Conservation (phyloP, 2,888 invertebrate genomes). For the Drosophila borealis region DNA sequence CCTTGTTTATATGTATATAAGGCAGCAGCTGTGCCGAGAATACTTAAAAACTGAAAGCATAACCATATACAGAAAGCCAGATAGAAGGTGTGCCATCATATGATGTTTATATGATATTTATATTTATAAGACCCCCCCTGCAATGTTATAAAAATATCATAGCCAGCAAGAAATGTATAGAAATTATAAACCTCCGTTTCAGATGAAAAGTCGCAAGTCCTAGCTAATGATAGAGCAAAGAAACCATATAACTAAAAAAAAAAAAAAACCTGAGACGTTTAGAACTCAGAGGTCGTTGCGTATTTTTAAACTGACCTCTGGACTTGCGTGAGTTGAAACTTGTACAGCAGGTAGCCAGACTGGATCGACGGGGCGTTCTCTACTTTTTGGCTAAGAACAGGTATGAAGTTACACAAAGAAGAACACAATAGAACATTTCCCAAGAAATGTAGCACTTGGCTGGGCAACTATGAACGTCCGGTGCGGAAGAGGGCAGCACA, state of each 20-base stretch:
- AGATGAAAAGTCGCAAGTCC: background rate
- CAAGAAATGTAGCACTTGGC: constrained; percentile 17
- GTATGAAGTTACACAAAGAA: constrained; percentile 17
- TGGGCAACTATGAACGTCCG: constrained; percentile 12
- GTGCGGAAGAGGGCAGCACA: constrained; percentile 18
- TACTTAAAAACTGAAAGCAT: background rate
- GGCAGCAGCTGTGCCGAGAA: constrained; percentile 1
- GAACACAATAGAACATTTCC: constrained; percentile 10
- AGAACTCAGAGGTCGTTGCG: constrained; percentile 3
- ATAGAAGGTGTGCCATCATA: background rate
- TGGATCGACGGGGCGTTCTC: constrained; percentile 12
- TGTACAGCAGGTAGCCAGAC: constrained; percentile 32
- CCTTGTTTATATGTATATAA: background rate
- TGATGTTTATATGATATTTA: background rate
- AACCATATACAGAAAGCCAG: background rate
- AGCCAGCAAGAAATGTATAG: background rate
- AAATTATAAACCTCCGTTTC: too few relatives aligned
- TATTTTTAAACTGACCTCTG: constrained; percentile 26
- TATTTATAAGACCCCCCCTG: constrained; percentile 11
- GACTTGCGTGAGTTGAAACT: constrained; percentile 18
- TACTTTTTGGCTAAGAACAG: constrained; percentile 15
- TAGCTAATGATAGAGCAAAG: background rate
- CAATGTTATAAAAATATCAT: constrained; percentile 14
- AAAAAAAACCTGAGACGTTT: background rate
- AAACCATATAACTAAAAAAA: background rate